phyloP scores from a whole-genome alignment of 2,888 invertebrate genomes.

The Anodontia alba region DNA sequence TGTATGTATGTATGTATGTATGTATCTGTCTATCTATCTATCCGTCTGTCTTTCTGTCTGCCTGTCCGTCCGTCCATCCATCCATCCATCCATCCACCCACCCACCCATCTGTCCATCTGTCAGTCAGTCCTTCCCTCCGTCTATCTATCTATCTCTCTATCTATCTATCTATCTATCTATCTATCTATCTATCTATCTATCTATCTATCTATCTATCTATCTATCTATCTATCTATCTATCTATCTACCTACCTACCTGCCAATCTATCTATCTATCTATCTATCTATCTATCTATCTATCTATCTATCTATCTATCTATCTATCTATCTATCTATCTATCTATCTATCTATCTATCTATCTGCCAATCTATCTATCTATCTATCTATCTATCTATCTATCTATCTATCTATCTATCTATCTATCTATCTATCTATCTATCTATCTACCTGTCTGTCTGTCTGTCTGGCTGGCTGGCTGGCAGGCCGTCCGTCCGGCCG shows the following conservation, averaged over 20 bases:
- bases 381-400: not conserved
- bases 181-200: not conserved
- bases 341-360: not conserved
- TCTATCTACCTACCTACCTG: not conserved
- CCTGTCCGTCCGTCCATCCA: no score
- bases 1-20: no score
- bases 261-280: not conserved
- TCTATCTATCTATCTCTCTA: not conserved
- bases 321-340: not conserved
- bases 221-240: not conserved
- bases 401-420: constrained; percentile 1
- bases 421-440: constrained; percentile 3
- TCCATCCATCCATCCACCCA: not conserved
- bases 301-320: not conserved
- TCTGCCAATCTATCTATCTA: not conserved
- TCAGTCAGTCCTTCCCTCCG: not conserved
- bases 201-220: not conserved
- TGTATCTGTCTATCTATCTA: no score
- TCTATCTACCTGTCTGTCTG: not conserved
- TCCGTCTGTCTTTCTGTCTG: no score
- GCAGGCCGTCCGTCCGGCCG: not conserved
- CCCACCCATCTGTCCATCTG: not conserved
- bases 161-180: not conserved
- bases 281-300: not conserved
- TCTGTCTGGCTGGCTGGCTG: not conserved